A percentile compares a stretch with the other conserved stretches of the same genome.
Evolutionary conservation across 1,140 invertebrate species (phyloP).

Genomic region (Anoplolepis gracilipes): DNA sequence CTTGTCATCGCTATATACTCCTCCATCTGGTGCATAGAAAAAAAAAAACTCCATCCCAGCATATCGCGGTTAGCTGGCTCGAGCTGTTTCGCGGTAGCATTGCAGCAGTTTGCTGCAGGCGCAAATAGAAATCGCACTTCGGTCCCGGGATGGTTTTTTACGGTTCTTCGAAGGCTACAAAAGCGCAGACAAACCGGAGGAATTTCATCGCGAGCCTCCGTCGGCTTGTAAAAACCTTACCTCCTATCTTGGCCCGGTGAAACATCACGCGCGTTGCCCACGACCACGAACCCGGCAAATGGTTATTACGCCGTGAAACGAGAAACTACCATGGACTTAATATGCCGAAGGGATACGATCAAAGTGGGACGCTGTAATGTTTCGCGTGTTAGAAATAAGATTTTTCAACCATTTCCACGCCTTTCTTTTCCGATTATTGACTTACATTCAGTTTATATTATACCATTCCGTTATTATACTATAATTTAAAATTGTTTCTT

Average conservation of each 20-base stretch:
- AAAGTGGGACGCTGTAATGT: constrained; percentile 37
- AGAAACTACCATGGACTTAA: constrained; percentile 61
- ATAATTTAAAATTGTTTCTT: not conserved
- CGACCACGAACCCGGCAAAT: constrained; percentile 57
- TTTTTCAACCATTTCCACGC: constrained; percentile 5
- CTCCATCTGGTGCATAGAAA: not conserved
- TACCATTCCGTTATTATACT: not conserved
- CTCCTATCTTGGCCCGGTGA: constrained; percentile 45
- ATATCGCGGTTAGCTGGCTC: not conserved
- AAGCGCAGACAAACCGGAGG: constrained; percentile 51
- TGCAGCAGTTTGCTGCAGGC: constrained; percentile 4
- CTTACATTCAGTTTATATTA: not conserved
- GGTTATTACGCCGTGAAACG: constrained; percentile 68
- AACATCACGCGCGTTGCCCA: constrained; percentile 48
- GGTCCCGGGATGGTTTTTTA: constrained; percentile 51
- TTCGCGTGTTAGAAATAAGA: constrained; percentile 57
- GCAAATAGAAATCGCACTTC: constrained; percentile 61
- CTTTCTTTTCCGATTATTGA: not conserved
- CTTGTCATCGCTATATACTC: constrained; percentile 27
- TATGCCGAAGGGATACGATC: constrained; percentile 65
- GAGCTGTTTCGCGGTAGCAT: constrained; percentile 11
- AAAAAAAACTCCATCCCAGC: not conserved
- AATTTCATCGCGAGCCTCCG: constrained; percentile 54
- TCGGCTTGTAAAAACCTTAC: constrained; percentile 65
- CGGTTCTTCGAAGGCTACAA: constrained; percentile 31